Percentiles rank a stretch among this genome's conserved stretches.
phyloP scores from a whole-genome alignment of 2,113 vertebrate species.

The Thinocorus orbignyianus region DNA sequence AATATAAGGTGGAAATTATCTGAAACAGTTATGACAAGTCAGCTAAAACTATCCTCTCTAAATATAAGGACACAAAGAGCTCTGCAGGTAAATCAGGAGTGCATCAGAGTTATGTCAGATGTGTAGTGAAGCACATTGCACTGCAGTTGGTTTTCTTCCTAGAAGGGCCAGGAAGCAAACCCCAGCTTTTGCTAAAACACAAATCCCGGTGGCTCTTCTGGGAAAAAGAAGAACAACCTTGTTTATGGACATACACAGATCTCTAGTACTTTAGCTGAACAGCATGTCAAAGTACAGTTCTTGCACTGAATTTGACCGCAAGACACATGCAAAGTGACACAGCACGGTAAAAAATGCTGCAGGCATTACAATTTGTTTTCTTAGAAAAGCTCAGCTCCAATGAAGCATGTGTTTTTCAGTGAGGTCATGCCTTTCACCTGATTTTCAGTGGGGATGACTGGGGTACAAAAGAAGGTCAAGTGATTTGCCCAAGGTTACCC shows the following conservation, averaged over 20 bases:
- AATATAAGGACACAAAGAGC: not conserved
- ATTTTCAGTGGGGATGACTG: conserved; percentile 59
- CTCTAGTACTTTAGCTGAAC: conserved; percentile 14
- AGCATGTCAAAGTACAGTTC: not conserved
- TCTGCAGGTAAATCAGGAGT: not conserved
- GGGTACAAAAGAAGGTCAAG: conserved; percentile 52
- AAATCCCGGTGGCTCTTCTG: not conserved
- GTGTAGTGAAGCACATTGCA: not conserved
- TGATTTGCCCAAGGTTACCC: conserved; percentile 42
- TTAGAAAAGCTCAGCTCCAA: conserved; percentile 10
- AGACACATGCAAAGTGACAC: conserved; percentile 22
- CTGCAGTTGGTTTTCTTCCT: not conserved
- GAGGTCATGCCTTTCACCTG: conserved; percentile 61
- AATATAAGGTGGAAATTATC: not conserved
- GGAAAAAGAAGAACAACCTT: not conserved
- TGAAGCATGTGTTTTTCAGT: conserved; percentile 55
- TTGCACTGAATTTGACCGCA: conserved; percentile 31
- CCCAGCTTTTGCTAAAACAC: not conserved
- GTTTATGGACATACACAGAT: not conserved
- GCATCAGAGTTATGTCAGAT: not conserved
- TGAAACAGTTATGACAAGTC: not conserved
- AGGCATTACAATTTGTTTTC: conserved; percentile 61
- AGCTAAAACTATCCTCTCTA: not conserved
- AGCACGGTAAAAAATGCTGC: conserved; percentile 33
- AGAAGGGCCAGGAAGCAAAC: not conserved